A percentile compares a stretch with the other conserved stretches of the same genome.
Evolutionary conservation across 1,140 invertebrate genomes (phyloP).

Genomic region (Portunus trituberculatus): DNA sequence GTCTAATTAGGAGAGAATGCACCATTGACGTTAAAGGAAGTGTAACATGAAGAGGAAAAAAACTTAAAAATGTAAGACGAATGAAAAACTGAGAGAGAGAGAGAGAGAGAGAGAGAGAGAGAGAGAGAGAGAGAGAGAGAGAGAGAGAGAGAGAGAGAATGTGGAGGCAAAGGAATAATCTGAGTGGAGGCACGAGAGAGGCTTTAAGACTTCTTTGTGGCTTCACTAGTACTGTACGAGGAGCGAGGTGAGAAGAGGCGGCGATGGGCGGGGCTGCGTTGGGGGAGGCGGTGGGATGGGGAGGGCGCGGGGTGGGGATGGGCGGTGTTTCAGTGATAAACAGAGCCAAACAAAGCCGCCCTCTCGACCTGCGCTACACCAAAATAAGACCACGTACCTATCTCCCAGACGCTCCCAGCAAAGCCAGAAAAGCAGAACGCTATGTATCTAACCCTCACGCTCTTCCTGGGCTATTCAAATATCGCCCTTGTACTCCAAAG

Average conservation of each 20-base stretch:
- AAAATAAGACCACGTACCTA: conserved; percentile 47
- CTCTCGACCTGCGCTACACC: background rate
- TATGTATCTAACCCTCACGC: background rate
- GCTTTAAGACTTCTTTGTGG: too few species aligned
- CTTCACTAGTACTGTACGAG: too few species aligned
- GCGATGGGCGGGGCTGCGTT: background rate
- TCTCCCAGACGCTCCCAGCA: background rate
- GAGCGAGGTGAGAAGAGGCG: background rate
- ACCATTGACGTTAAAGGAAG: background rate
- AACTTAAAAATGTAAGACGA: background rate
- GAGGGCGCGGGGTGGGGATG: background rate
- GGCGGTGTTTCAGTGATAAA: background rate
- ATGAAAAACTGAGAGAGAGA: background rate
- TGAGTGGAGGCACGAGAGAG: background rate
- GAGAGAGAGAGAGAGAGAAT: background rate
- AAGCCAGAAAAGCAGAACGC: background rate
- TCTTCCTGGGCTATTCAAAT: background rate
- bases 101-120: background rate
- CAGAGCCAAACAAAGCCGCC: conserved; percentile 43
- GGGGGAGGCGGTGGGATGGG: background rate
- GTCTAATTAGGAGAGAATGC: background rate
- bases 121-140: background rate
- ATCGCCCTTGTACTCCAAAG: background rate
- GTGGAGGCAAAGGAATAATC: background rate
- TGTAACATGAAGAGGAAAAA: background rate